Percentiles rank a stretch among this genome's conserved stretches.
phyloP scores from a whole-genome alignment of 2,797 vertebrate species.

The Lates japonicus region DNA sequence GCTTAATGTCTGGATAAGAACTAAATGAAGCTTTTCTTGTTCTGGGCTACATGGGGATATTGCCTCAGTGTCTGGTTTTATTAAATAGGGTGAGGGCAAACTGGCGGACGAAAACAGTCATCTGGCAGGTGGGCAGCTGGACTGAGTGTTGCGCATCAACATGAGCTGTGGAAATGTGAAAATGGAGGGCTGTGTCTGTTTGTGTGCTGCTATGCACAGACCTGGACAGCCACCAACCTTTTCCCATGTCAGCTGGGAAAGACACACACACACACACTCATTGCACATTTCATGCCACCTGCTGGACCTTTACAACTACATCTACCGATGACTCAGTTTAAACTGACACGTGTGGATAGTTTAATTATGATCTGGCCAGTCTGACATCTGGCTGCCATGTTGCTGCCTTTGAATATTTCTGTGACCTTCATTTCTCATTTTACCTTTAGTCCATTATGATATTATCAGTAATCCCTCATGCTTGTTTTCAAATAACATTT shows the following conservation, averaged over 20 bases:
- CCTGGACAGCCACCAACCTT: not conserved
- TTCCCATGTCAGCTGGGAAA: conserved; percentile 2
- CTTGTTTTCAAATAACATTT: conserved; percentile 1
- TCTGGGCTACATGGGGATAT: not conserved
- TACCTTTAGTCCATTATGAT: not conserved
- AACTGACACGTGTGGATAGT: conserved; percentile 15
- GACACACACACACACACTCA: not conserved
- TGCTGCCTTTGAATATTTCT: conserved; percentile 6
- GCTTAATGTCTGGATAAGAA: not conserved
- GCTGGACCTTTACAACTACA: not conserved
- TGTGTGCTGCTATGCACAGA: not conserved
- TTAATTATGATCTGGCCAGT: conserved; percentile 3
- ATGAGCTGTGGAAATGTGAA: conserved; percentile 18
- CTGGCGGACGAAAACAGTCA: not conserved
- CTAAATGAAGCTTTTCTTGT: not conserved
- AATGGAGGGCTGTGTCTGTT: conserved; percentile 1
- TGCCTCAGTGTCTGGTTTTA: not conserved
- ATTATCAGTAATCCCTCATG: not conserved
- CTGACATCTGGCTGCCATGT: not conserved
- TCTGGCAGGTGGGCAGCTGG: not conserved
- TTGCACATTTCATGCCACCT: conserved; percentile 24
- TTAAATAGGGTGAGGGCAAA: not conserved
- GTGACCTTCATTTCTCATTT: conserved; percentile 14
- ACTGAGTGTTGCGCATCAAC: not conserved
- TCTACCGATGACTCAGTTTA: conserved; percentile 12